phyloP scores from a whole-genome alignment of 2,888 invertebrate species.

The Drosophila pegasa region DNA sequence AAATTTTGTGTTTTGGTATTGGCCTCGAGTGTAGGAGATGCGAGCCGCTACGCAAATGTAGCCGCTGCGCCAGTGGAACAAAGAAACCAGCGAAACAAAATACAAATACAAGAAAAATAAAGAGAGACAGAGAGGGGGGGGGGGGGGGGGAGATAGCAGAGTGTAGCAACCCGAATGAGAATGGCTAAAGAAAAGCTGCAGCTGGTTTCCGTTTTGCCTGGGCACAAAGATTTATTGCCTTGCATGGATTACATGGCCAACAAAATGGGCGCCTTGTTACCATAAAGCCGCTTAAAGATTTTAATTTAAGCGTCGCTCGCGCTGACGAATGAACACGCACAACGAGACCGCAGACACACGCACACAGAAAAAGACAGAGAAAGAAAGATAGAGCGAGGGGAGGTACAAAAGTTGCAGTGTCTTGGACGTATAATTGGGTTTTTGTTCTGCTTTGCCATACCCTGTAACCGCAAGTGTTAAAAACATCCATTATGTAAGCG shows the following conservation, averaged over 20 bases:
- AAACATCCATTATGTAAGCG: neutral
- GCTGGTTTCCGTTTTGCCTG: conserved; percentile 56
- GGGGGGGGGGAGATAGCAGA: neutral
- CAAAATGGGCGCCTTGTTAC: conserved; percentile 56
- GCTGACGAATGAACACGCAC: conserved; percentile 39
- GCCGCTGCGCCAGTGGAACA: conserved; percentile 39
- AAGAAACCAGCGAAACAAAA: conserved; percentile 39
- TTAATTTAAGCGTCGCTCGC: conserved; percentile 57
- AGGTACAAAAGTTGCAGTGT: neutral
- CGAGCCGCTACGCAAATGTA: conserved; percentile 23
- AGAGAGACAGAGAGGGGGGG: neutral
- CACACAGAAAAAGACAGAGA: neutral
- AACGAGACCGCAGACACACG: conserved; percentile 17
- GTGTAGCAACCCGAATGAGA: conserved; percentile 8
- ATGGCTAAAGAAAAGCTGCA: conserved; percentile 57
- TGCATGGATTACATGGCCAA: conserved; percentile 54
- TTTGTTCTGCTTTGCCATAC: conserved; percentile 8
- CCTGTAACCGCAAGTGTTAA: conserved; percentile 3
- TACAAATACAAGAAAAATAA: conserved; percentile 1
- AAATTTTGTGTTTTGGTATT: conserved; percentile 65
- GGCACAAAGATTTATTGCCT: conserved; percentile 68
- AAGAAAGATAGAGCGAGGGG: neutral
- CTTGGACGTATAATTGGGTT: conserved; percentile 25
- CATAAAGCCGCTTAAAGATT: conserved; percentile 74
- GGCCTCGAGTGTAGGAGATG: conserved; percentile 18